Evolutionary conservation across 2,888 invertebrate genomes (phyloP), one percentile per base, ranked within the genome.

Genomic region (Hemaris fuciformis): DNA sequence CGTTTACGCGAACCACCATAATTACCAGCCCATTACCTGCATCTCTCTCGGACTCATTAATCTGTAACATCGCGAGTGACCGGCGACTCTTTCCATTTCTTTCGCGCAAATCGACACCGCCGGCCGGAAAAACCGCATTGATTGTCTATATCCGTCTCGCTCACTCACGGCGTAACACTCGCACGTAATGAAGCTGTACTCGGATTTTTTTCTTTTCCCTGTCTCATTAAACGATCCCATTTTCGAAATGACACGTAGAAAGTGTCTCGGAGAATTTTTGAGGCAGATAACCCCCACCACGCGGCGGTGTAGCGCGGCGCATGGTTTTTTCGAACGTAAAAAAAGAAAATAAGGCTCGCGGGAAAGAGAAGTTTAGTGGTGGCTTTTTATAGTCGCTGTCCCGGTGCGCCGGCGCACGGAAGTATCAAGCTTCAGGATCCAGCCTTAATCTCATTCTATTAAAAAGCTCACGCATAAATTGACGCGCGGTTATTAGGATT

Each of bases 401-500:
- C 84, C 86, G 91, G 86, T 87, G 91, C 89, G 91, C 90, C 80
- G 75, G 89, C 88, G 91, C 89, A 80, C 88, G 91, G 91, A 87
- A 86, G 91, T 91, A 89, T 90, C 85, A 79, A 84, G 87, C 90
- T 90, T 88, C 83, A 86, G 89, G 86, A 90, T 87, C 87, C 85
- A 77, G 82, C 80, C 87, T 86, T 89, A 89, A 88, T 89, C 86
- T 87, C 85, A 91, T 90, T 90, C 88, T 86, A 88, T 90, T 90
- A 90, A 89, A 89, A 90, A 91, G 89, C 89, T 89, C 79, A 88
- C 91, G 89, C 88, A 88, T 85, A 86, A 84, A 87, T 89, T 87
- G 88, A 85, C 87, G 87, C 85, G 84, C 77, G 83, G 76, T 85
- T 83, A 80, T 85, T 84, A 82, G 76, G 75, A 83, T 80, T 74